Conservation (phyloP, 2,888 invertebrate genomes). For the Heliconius ethilla region DNA sequence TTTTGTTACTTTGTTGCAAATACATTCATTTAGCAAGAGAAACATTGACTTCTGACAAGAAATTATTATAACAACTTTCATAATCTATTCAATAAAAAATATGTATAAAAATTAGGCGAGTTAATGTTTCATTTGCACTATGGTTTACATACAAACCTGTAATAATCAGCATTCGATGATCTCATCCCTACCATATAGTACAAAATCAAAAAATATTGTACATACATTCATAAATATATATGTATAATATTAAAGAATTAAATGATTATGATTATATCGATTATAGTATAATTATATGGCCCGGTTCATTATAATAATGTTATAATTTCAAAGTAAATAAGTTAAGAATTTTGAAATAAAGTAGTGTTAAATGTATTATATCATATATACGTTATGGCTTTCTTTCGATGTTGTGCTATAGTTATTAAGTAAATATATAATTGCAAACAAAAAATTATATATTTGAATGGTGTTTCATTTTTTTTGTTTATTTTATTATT, state of each 20-base stretch:
- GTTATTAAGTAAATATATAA: slow-evolving; percentile 14
- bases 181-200: slow-evolving; percentile 26
- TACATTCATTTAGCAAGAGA: not conserved
- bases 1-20: not conserved
- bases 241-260: slow-evolving; percentile 9
- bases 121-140: slow-evolving; percentile 12
- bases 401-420: slow-evolving; percentile 22
- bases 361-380: not conserved
- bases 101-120: not conserved
- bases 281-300: not conserved
- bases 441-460: slow-evolving; percentile 11
- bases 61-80: not conserved
- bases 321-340: not conserved
- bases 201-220: not conserved
- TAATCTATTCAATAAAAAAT: not conserved
- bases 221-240: not conserved
- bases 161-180: slow-evolving; percentile 25
- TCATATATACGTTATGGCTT: slow-evolving; percentile 6
- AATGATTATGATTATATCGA: not conserved
- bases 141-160: not conserved
- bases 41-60: not conserved
- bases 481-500: too few species aligned
- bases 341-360: not conserved
- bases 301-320: not conserved
- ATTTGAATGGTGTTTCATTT: not conserved